Conservation (phyloP, 2,113 vertebrate genomes). For the Sardina pilchardus region DNA sequence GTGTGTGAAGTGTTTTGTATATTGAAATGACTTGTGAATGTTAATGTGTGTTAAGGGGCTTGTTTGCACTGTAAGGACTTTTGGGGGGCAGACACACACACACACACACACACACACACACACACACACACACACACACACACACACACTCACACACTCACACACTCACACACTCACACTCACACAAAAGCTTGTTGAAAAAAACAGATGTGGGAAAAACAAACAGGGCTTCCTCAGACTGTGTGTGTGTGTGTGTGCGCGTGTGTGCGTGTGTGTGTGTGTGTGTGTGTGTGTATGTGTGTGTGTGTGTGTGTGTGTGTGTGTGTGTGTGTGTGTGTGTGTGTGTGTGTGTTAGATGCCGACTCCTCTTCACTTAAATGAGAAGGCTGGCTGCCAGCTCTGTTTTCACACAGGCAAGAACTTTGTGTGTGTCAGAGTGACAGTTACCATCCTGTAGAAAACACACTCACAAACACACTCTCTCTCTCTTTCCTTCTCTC, state of each 20-base stretch:
- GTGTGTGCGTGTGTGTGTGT: slow-evolving; percentile 38
- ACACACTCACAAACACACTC: not conserved
- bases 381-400: slow-evolving; percentile 28
- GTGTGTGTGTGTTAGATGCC: slow-evolving; percentile 80
- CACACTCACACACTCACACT: slow-evolving; percentile 27
- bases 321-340: slow-evolving; percentile 78
- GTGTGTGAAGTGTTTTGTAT: slow-evolving; percentile 54
- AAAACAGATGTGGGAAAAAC: slow-evolving; percentile 13
- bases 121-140: slow-evolving; percentile 29
- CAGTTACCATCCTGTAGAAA: slow-evolving; percentile 13
- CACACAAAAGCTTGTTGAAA: slow-evolving; percentile 27
- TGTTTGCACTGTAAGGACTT: slow-evolving; percentile 74
- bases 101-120: slow-evolving; percentile 19
- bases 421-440: slow-evolving; percentile 7
- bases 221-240: slow-evolving; percentile 53
- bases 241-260: slow-evolving; percentile 37
- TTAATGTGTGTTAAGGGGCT: slow-evolving; percentile 69
- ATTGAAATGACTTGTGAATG: slow-evolving; percentile 62
- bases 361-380: slow-evolving; percentile 62
- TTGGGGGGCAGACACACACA: slow-evolving; percentile 24
- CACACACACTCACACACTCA: slow-evolving; percentile 18
- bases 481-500: not conserved
- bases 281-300: slow-evolving; percentile 51
- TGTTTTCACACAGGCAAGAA: slow-evolving; percentile 7
- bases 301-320: slow-evolving; percentile 32